Percentiles rank a stretch among this genome's conserved stretches.
phyloP scores from a whole-genome alignment of 2,113 vertebrate species.

The Ornithorhynchus anatinus region DNA sequence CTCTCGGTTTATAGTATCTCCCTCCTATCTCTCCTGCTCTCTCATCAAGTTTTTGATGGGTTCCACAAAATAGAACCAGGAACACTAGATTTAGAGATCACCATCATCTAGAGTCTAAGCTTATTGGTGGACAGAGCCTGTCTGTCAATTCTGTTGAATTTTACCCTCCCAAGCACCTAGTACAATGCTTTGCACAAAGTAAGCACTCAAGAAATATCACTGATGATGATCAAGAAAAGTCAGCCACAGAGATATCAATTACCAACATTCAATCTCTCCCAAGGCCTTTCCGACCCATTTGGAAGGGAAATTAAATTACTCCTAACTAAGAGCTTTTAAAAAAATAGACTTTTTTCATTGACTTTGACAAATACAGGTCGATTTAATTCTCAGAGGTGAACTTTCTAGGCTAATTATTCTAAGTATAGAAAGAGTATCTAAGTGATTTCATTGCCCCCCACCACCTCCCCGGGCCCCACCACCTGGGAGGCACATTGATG shows the following conservation, averaged over 20 bases:
- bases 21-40: too few relatives aligned
- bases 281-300: neutral
- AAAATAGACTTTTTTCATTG: conserved; percentile 2
- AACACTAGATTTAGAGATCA: too few relatives aligned
- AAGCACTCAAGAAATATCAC: neutral
- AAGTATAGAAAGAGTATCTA: neutral
- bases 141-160: too few relatives aligned
- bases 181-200: neutral
- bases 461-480: neutral
- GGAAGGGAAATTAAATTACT: neutral
- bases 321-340: neutral
- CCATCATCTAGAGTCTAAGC: too few relatives aligned
- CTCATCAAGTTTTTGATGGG: too few relatives aligned
- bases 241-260: neutral
- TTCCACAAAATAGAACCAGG: too few relatives aligned
- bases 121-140: too few relatives aligned
- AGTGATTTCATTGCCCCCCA: neutral
- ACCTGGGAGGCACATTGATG: neutral
- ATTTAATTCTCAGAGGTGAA: neutral
- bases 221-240: too few relatives aligned
- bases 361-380: conserved; percentile 2
- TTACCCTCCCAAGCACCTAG: too few relatives aligned
- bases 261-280: neutral
- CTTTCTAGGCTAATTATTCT: conserved; percentile 39
- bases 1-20: too few relatives aligned